phyloP scores from a whole-genome alignment of 2,113 vertebrate species.

The Lichenostomus cassidix region DNA sequence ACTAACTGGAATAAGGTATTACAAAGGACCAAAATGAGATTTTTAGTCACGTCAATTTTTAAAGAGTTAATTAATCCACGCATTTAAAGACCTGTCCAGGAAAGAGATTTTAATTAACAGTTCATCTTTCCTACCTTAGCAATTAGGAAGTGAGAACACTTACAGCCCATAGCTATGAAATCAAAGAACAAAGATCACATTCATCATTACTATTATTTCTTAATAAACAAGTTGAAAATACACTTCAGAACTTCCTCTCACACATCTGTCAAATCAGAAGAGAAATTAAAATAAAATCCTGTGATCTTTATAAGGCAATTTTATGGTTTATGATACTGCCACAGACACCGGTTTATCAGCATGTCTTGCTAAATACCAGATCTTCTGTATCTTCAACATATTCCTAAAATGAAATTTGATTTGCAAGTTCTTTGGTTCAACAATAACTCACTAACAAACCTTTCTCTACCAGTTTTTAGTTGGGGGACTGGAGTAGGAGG shows the following conservation, averaged over 20 bases:
- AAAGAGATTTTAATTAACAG: slow-evolving; percentile 50
- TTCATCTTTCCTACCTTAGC: slow-evolving; percentile 45
- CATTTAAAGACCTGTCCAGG: background rate
- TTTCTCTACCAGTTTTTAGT: background rate
- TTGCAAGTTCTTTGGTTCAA: background rate
- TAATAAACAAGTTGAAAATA: background rate
- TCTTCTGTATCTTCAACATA: background rate
- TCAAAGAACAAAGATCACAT: background rate
- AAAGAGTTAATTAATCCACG: slow-evolving; percentile 44
- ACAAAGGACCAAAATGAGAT: slow-evolving; percentile 38
- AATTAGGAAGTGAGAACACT: slow-evolving; percentile 52
- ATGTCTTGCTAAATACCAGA: background rate
- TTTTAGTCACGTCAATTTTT: slow-evolving; percentile 45
- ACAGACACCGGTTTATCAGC: background rate
- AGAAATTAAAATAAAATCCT: background rate
- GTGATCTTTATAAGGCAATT: background rate
- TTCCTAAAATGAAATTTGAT: background rate
- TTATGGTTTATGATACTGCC: background rate
- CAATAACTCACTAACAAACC: background rate
- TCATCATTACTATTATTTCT: slow-evolving; percentile 16
- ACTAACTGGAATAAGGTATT: slow-evolving; percentile 13
- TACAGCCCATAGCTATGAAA: slow-evolving; percentile 7
- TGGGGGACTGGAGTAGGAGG: background rate
- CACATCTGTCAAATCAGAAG: background rate
- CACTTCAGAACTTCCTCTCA: background rate